Percentiles rank a stretch among this genome's conserved stretches.
Conservation (phyloP, 2,888 invertebrate species). For the Hartigia nigra region DNA sequence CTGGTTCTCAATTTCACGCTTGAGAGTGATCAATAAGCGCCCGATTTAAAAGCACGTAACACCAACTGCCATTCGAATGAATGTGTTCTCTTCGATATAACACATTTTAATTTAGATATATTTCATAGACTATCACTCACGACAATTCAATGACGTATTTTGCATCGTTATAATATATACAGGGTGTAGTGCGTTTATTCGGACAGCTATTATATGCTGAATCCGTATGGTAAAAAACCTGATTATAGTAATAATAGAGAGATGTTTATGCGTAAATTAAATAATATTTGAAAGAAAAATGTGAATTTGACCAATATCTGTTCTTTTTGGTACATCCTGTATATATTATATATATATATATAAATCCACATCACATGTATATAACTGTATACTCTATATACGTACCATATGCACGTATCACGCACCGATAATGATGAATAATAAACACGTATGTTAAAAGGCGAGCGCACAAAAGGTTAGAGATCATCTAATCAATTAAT, state of each 20-base stretch:
- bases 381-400: neutral
- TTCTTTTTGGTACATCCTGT: neutral
- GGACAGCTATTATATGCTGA: neutral
- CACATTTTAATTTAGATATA: slow-evolving; percentile 20
- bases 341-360: neutral
- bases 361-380: neutral
- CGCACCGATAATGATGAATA: neutral
- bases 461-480: neutral
- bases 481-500: neutral
- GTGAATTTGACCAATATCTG: neutral
- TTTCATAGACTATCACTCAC: slow-evolving; percentile 2
- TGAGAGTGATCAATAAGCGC: neutral
- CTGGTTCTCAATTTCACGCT: neutral
- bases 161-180: neutral
- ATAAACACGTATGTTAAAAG: neutral
- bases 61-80: slow-evolving; percentile 52
- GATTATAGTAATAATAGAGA: neutral
- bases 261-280: neutral
- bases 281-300: neutral
- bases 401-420: neutral
- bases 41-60: slow-evolving; percentile 17
- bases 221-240: neutral
- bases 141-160: neutral
- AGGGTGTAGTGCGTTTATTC: neutral
- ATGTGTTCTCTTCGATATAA: slow-evolving; percentile 23